Evolutionary conservation across 1,140 invertebrate species (phyloP).

Genomic region (Lanistes nyassanus): DNA sequence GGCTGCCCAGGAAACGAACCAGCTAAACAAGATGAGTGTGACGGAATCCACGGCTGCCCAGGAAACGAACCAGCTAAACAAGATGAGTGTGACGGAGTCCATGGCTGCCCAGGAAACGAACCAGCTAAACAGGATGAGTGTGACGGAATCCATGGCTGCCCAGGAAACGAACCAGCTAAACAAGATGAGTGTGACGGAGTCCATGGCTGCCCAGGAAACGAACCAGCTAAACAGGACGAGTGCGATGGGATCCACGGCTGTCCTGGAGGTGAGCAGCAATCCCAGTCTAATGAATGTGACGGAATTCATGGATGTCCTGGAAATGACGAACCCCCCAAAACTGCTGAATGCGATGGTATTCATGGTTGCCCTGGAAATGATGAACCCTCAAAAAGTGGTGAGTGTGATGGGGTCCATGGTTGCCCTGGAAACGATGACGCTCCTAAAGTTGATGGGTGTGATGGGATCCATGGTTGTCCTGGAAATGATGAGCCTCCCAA

Average conservation of each 20-base stretch:
- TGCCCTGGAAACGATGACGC: slow-evolving; percentile 23
- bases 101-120: slow-evolving; percentile 24
- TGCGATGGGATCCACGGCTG: slow-evolving; percentile 17
- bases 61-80: slow-evolving; percentile 10
- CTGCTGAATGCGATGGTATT: slow-evolving; percentile 35
- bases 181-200: slow-evolving; percentile 30
- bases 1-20: slow-evolving; percentile 15
- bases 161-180: slow-evolving; percentile 25
- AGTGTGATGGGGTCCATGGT: slow-evolving; percentile 18
- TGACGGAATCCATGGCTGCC: slow-evolving; percentile 35
- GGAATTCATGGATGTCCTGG: slow-evolving; percentile 16
- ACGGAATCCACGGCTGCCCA: slow-evolving; percentile 10
- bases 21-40: slow-evolving; percentile 18
- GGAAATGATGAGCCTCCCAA: slow-evolving; percentile 21
- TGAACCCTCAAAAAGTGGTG: slow-evolving; percentile 4
- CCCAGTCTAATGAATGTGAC: slow-evolving; percentile 13
- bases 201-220: slow-evolving; percentile 37
- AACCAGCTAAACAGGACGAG: slow-evolving; percentile 19
- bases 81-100: slow-evolving; percentile 20
- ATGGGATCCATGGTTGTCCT: slow-evolving; percentile 37
- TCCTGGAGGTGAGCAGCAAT: slow-evolving; percentile 17
- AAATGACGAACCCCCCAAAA: slow-evolving; percentile 12
- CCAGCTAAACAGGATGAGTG: slow-evolving; percentile 22
- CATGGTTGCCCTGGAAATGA: slow-evolving; percentile 34
- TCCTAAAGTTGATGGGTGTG: slow-evolving; percentile 25